phyloP scores from a whole-genome alignment of 2,113 vertebrate species.

The Psophia crepitans region DNA sequence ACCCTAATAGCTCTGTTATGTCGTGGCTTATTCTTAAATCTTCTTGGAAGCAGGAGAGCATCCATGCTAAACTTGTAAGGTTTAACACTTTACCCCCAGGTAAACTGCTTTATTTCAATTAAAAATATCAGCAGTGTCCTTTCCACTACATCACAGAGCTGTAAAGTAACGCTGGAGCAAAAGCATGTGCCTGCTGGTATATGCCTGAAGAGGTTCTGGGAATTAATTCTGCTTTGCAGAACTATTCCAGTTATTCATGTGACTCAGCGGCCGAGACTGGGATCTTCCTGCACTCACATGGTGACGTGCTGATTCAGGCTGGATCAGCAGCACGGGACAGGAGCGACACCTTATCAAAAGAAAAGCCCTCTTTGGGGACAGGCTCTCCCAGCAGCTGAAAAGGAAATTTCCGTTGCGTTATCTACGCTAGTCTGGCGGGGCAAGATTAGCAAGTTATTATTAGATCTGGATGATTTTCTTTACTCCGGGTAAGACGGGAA shows the following conservation, averaged over 20 bases:
- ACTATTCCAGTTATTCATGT: constrained; percentile 81
- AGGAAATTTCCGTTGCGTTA: constrained; percentile 10
- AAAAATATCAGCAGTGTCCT: background rate
- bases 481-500: background rate
- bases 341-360: constrained; percentile 73
- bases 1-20: constrained; percentile 54
- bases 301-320: constrained; percentile 75
- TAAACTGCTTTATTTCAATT: constrained; percentile 41
- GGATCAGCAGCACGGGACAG: constrained; percentile 27
- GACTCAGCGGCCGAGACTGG: constrained; percentile 76
- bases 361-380: constrained; percentile 47
- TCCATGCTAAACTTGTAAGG: constrained; percentile 22
- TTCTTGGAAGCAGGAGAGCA: constrained; percentile 28
- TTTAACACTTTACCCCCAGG: constrained; percentile 10
- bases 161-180: constrained; percentile 51
- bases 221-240: constrained; percentile 76
- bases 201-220: constrained; percentile 77
- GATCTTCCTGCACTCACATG: constrained; percentile 69
- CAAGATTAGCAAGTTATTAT: background rate
- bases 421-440: background rate
- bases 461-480: background rate
- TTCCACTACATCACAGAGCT: constrained; percentile 42
- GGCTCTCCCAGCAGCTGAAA: background rate
- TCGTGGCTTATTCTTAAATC: constrained; percentile 37
- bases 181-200: constrained; percentile 71